A percentile compares a stretch with the other conserved stretches of the same genome.
Evolutionary conservation across 1,140 invertebrate genomes (phyloP).

Genomic region (Babylonia areolata): DNA sequence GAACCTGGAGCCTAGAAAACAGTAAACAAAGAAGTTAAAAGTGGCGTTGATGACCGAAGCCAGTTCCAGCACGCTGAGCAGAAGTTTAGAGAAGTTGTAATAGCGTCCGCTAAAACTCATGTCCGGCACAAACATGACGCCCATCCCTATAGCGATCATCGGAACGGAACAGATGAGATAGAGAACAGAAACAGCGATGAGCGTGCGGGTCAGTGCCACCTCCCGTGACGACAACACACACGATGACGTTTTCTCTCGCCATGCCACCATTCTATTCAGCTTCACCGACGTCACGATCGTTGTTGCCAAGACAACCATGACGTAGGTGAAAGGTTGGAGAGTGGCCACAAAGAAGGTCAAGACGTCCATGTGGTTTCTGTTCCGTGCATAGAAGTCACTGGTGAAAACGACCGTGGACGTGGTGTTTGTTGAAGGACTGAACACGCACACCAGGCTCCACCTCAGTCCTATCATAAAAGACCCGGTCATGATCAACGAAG

Average conservation of each 20-base stretch:
- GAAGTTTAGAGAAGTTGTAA: no score
- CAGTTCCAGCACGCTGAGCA: no score
- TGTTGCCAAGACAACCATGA: background rate
- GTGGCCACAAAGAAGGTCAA: background rate
- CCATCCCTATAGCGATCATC: no score
- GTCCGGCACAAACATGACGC: no score
- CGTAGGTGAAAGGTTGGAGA: background rate
- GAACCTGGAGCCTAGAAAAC: no score
- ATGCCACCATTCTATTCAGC: background rate
- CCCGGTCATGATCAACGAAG: background rate
- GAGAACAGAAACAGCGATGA: no score
- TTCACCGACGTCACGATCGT: background rate
- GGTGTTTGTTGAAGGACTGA: background rate
- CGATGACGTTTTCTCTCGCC: background rate
- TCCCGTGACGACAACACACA: no score
- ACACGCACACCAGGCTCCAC: background rate
- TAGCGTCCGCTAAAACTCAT: no score
- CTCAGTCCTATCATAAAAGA: background rate
- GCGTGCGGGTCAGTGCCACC: no score
- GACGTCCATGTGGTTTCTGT: background rate
- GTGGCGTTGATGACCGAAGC: no score
- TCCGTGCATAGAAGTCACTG: background rate
- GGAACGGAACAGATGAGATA: no score
- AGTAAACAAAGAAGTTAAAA: no score
- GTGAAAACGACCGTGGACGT: background rate